phyloP scores from a whole-genome alignment of 2,113 vertebrate species.

The Leuciscus idus region DNA sequence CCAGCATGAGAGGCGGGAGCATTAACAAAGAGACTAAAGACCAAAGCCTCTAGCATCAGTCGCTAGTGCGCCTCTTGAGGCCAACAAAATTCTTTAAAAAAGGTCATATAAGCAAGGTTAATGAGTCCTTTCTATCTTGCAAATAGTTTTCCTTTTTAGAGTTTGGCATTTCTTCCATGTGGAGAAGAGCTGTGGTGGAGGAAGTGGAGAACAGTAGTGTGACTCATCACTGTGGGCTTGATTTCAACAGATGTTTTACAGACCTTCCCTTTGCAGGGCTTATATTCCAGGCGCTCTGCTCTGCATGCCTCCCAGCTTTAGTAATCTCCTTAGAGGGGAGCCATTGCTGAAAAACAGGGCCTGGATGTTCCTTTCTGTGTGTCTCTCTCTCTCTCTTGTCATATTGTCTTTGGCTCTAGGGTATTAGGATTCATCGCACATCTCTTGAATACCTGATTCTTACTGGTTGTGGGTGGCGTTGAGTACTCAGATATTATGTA shows the following conservation, averaged over 20 bases:
- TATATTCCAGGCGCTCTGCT: slow-evolving; percentile 47
- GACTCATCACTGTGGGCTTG: slow-evolving; percentile 52
- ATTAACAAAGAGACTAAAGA: no score
- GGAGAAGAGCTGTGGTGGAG: slow-evolving; percentile 37
- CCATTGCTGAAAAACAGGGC: slow-evolving; percentile 35
- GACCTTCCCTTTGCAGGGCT: slow-evolving; percentile 36
- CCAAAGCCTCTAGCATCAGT: no score
- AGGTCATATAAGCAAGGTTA: not conserved
- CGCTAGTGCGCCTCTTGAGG: no score
- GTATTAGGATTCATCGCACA: not conserved
- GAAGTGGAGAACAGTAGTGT: slow-evolving; percentile 53
- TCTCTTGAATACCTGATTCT: not conserved
- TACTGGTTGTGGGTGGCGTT: not conserved
- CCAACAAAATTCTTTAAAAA: not conserved
- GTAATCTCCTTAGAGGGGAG: slow-evolving; percentile 49
- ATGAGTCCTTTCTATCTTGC: not conserved
- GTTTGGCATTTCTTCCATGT: slow-evolving; percentile 5
- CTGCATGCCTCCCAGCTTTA: slow-evolving; percentile 48
- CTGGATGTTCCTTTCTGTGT: slow-evolving; percentile 58
- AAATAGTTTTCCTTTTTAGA: not conserved
- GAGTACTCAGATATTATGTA: not conserved
- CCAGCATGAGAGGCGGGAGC: no score
- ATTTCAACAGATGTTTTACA: slow-evolving; percentile 61
- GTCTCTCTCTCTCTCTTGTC: slow-evolving; percentile 61
- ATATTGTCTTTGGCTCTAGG: not conserved